These are phyloP conservation scores for Meta bourneti DNA, from an alignment of 2,888 invertebrate genomes.

Conservation along the genomic window DNA sequence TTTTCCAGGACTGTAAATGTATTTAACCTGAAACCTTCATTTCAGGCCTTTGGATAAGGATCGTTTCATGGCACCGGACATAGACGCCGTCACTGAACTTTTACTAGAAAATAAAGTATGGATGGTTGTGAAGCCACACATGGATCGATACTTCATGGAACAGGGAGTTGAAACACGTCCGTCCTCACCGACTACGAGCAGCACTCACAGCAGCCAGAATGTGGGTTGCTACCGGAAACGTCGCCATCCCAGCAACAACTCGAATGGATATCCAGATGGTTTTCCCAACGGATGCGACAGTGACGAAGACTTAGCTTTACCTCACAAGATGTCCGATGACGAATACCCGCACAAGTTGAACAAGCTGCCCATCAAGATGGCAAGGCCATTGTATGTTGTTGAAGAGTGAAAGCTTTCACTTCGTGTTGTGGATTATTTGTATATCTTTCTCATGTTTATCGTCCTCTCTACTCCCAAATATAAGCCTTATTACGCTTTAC, in stretches of 20 bases:
- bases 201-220: constrained; percentile 32
- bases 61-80: constrained; percentile 86
- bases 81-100: constrained; percentile 84
- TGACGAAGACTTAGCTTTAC: neutral
- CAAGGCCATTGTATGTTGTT: constrained; percentile 34
- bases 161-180: constrained; percentile 83
- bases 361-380: constrained; percentile 30
- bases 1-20: too few species aligned
- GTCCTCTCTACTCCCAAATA: neutral
- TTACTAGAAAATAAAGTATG: constrained; percentile 83
- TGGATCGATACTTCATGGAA: constrained; percentile 81
- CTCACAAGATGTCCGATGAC: constrained; percentile 11
- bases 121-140: constrained; percentile 82
- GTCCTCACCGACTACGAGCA: constrained; percentile 82
- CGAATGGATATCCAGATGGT: constrained; percentile 44
- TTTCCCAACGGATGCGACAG: constrained; percentile 17
- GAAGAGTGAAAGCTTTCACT: constrained; percentile 40
- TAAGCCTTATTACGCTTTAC: neutral
- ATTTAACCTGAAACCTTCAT: constrained; percentile 34
- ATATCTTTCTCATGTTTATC: neutral
- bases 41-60: constrained; percentile 85
- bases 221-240: constrained; percentile 26
- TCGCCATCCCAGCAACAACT: constrained; percentile 25
- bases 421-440: neutral
- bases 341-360: constrained; percentile 13